phyloP scores from a whole-genome alignment of 2,113 vertebrate genomes.

The Nothocercus julius region DNA sequence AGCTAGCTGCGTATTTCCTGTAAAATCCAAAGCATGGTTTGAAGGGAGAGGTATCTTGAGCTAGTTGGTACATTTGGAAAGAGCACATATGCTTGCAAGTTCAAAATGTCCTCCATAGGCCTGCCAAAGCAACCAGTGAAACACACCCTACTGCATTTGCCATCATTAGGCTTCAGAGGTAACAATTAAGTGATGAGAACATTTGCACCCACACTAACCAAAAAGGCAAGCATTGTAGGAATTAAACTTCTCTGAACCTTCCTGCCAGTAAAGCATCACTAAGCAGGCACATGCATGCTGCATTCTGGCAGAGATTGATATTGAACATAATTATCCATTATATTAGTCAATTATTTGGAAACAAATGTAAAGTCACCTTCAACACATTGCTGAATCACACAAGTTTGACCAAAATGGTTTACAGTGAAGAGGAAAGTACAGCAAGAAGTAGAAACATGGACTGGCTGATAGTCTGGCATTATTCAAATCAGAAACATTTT shows the following conservation, averaged over 20 bases:
- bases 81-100: neutral
- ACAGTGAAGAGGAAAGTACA: neutral
- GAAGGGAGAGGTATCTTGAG: neutral
- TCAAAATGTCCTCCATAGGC: neutral
- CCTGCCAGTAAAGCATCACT: conserved; percentile 21
- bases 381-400: neutral
- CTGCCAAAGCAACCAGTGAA: conserved; percentile 34
- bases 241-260: conserved; percentile 27
- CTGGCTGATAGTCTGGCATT: neutral
- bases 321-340: neutral
- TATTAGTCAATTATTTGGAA: conserved; percentile 17
- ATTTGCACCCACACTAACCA: conserved; percentile 8
- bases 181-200: conserved; percentile 64
- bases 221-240: neutral
- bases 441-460: neutral
- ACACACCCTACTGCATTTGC: conserved; percentile 26
- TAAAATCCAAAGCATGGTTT: neutral
- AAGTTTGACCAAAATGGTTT: neutral
- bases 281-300: neutral
- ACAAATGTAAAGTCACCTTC: neutral
- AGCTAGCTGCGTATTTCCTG: neutral
- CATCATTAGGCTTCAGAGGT: conserved; percentile 49
- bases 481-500: neutral
- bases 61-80: neutral
- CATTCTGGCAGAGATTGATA: conserved; percentile 11